These are phyloP conservation scores for Loriculus beryllinus DNA, from an alignment of 2,797 vertebrate genomes.

Conservation along the genomic window DNA sequence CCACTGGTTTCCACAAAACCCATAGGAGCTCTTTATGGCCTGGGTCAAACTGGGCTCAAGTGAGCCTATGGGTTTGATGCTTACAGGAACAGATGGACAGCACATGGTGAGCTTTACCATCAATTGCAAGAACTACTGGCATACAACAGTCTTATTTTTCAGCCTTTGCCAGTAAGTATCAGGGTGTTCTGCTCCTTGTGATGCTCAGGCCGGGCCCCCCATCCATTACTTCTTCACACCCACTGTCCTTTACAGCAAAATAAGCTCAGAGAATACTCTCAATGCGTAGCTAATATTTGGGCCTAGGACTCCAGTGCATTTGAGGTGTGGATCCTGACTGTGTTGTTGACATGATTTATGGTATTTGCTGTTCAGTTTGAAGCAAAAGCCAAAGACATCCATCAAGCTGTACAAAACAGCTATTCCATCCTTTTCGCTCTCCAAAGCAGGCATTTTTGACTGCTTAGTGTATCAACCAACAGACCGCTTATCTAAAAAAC, in stretches of 20 bases:
- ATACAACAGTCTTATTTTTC: not conserved
- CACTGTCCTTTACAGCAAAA: not conserved
- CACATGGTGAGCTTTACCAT: not conserved
- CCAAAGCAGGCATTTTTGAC: conserved; percentile 1
- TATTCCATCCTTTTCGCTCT: not conserved
- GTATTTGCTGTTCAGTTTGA: not conserved
- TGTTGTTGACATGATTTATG: conserved; percentile 22
- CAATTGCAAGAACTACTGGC: not conserved
- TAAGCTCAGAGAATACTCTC: not conserved
- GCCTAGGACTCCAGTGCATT: not conserved
- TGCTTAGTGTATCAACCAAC: not conserved
- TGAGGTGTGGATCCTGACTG: not conserved
- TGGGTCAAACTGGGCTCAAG: not conserved
- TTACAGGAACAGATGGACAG: not conserved
- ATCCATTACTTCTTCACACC: not conserved
- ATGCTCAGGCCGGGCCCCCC: not conserved
- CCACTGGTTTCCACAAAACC: not conserved
- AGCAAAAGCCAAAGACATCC: not conserved
- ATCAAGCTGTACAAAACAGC: not conserved
- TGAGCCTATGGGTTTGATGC: fast-evolving
- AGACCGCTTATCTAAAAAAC: not conserved
- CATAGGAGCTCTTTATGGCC: not conserved
- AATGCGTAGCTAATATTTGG: not conserved
- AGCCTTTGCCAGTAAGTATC: not conserved
- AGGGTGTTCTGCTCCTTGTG: not conserved